Conservation (phyloP, 2,888 invertebrate genomes). For the Eucera pruinosa region DNA sequence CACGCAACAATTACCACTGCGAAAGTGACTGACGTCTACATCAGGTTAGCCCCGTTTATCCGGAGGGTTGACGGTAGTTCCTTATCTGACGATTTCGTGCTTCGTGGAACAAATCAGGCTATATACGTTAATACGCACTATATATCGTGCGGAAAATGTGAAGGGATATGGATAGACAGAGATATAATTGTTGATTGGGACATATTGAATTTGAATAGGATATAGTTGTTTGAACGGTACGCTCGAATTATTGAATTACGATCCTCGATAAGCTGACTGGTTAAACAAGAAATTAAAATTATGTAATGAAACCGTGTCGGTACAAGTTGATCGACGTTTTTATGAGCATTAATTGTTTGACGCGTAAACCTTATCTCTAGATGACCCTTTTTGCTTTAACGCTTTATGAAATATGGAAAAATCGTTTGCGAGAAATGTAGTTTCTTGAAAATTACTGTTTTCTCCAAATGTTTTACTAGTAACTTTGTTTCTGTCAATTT, state of each 20-base stretch:
- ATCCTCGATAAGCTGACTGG: not conserved
- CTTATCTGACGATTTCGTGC: conserved; percentile 76
- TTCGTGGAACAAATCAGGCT: conserved; percentile 63
- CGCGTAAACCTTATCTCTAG: not conserved
- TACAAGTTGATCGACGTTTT: not conserved
- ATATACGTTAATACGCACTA: conserved; percentile 43
- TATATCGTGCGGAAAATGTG: conserved; percentile 32
- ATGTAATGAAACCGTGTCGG: not conserved
- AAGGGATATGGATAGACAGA: conserved; percentile 27
- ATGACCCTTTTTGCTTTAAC: not conserved
- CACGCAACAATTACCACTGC: conserved; percentile 74
- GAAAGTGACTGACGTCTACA: conserved; percentile 74
- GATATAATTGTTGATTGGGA: conserved; percentile 27
- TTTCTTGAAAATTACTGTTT: not conserved
- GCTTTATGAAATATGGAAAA: not conserved
- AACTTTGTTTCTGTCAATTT: no score
- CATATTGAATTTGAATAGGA: conserved; percentile 13
- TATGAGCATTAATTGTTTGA: not conserved
- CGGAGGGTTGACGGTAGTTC: conserved; percentile 49
- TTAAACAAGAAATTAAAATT: conserved; percentile 5
- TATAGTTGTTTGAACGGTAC: not conserved
- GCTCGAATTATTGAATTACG: conserved; percentile 5
- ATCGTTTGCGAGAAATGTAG: not conserved
- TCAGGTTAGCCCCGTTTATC: conserved; percentile 49
- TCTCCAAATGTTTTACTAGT: not conserved